Evolutionary conservation across 2,113 vertebrate genomes (phyloP).

Genomic region (Spilogale gracilis): DNA sequence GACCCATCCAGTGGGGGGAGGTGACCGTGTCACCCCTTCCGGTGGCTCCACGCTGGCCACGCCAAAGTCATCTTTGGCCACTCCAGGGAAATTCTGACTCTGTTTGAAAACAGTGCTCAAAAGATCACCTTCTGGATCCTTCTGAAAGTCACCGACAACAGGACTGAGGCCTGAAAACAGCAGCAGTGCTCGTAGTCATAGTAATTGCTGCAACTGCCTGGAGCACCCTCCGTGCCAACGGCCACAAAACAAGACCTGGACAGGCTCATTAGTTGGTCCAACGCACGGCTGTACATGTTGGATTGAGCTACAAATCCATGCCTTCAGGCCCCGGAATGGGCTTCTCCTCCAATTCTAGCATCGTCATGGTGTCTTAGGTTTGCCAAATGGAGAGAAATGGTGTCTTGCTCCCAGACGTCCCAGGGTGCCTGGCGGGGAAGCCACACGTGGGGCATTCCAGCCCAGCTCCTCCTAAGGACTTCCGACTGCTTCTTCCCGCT

Average conservation of each 20-base stretch:
- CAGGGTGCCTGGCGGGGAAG: not conserved
- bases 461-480: not conserved
- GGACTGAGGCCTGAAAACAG: not conserved
- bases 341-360: not conserved
- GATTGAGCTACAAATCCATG: not conserved
- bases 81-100: not conserved
- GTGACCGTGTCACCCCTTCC: not conserved
- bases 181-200: not conserved
- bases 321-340: not conserved
- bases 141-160: not conserved
- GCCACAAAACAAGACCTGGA: not conserved
- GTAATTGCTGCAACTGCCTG: not conserved
- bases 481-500: not conserved
- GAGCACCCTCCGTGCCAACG: not conserved
- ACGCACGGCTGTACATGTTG: not conserved
- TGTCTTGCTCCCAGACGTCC: not conserved
- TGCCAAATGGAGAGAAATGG: not conserved
- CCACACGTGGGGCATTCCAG: rapidly evolving
- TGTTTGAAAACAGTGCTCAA: not conserved
- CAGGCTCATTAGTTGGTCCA: not conserved
- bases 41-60: not conserved
- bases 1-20: not conserved
- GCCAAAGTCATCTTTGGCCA: not conserved
- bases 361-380: not conserved
- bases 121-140: not conserved